Evolutionary conservation across 2,888 invertebrate genomes (phyloP).

Genomic region (Polymixis lichenea): DNA sequence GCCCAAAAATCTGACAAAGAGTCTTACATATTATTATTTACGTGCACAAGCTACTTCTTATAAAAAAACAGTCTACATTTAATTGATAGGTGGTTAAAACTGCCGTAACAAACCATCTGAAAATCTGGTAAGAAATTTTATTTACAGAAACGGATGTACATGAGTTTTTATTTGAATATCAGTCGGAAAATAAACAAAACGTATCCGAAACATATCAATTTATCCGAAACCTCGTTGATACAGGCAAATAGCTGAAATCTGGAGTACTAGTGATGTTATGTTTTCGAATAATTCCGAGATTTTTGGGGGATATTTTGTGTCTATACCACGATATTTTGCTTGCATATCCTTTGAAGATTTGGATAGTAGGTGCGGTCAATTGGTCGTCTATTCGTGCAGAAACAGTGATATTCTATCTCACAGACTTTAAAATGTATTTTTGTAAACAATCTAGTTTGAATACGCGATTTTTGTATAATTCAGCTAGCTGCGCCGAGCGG

Average conservation of each 20-base stretch:
- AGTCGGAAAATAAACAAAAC: slow-evolving; percentile 49
- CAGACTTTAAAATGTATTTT: too few species aligned
- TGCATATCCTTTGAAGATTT: neutral
- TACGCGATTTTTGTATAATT: neutral
- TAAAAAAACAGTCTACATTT: neutral
- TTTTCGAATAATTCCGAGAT: slow-evolving; percentile 6
- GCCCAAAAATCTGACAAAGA: too few species aligned
- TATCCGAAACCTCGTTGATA: slow-evolving; percentile 56
- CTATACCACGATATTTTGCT: neutral
- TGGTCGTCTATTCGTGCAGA: neutral
- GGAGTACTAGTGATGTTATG: slow-evolving; percentile 53
- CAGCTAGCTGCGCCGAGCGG: too few species aligned
- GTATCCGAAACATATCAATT: slow-evolving; percentile 58
- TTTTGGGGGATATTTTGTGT: slow-evolving; percentile 4
- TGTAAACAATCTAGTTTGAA: neutral
- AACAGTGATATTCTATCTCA: neutral
- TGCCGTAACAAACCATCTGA: neutral
- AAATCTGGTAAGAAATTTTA: neutral
- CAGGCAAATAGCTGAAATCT: slow-evolving; percentile 54
- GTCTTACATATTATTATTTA: too few species aligned
- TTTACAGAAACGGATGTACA: neutral
- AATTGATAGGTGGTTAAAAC: neutral
- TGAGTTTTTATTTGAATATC: slow-evolving; percentile 41
- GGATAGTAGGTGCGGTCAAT: neutral
- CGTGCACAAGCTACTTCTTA: too few species aligned